Percentiles rank a stretch among this genome's conserved stretches.
These are phyloP conservation scores for Saturnia pavonia DNA, from an alignment of 2,888 invertebrate species.

Conservation along the genomic window DNA sequence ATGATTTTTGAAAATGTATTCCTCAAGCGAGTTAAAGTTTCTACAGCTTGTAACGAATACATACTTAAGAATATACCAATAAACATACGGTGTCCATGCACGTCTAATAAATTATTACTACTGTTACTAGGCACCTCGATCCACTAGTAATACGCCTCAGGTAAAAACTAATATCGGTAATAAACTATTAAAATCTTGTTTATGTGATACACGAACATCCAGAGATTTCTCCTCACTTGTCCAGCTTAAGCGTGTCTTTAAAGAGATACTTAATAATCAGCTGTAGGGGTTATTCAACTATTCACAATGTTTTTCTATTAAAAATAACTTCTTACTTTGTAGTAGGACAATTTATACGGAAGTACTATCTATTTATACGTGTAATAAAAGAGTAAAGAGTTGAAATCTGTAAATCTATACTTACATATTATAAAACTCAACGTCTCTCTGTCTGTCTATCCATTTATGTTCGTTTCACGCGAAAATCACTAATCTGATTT, in stretches of 20 bases:
- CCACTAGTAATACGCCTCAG: constrained; percentile 6
- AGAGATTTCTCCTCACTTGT: not conserved
- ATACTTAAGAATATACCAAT: not conserved
- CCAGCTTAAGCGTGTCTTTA: not conserved
- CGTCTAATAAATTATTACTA: constrained; percentile 12
- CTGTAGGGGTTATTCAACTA: not conserved
- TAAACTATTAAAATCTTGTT: constrained; percentile 9
- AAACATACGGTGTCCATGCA: not conserved
- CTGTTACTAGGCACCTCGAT: not conserved
- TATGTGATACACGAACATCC: not conserved
- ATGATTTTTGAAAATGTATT: too few relatives aligned
- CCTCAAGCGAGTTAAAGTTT: too few relatives aligned
- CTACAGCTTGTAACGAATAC: not conserved
- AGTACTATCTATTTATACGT: not conserved
- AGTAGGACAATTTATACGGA: not conserved
- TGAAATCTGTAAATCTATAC: too few relatives aligned
- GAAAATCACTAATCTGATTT: too few relatives aligned
- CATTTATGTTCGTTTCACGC: too few relatives aligned
- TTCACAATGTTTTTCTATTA: not conserved
- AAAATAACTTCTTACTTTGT: constrained; percentile 10
- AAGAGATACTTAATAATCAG: not conserved
- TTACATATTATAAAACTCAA: too few relatives aligned
- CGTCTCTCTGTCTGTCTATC: too few relatives aligned
- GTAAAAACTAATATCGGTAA: not conserved
- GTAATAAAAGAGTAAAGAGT: too few relatives aligned